Conservation (phyloP, 2,797 vertebrate genomes). For the Xenentodon cancila region DNA sequence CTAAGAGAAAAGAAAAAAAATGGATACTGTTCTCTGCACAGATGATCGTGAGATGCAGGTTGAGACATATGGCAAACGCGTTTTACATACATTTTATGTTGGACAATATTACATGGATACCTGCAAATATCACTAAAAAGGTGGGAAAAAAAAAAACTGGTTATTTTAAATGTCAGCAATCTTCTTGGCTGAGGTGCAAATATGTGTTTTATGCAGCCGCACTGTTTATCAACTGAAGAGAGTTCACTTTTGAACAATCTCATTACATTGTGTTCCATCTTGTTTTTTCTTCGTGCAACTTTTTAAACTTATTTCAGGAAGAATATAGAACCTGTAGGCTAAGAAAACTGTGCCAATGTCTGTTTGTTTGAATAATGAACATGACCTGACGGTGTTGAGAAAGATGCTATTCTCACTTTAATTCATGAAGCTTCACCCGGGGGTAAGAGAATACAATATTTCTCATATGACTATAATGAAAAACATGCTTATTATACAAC, state of each 20-base stretch:
- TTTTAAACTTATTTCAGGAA: conserved; percentile 58
- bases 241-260: conserved; percentile 41
- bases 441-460: conserved; percentile 56
- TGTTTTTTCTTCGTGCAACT: conserved; percentile 42
- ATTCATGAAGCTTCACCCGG: conserved; percentile 65
- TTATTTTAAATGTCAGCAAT: conserved; percentile 17
- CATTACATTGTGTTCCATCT: conserved; percentile 34
- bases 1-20: conserved; percentile 25
- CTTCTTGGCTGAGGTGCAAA: conserved; percentile 20
- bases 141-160: background rate
- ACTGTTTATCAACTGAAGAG: conserved; percentile 21
- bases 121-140: conserved; percentile 7
- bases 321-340: conserved; percentile 49
- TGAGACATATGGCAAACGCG: conserved; percentile 11
- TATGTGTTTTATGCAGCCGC: conserved; percentile 19
- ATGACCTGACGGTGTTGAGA: conserved; percentile 69
- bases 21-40: conserved; percentile 4
- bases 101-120: background rate
- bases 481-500: conserved; percentile 36
- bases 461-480: conserved; percentile 57
- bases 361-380: conserved; percentile 73
- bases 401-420: conserved; percentile 56
- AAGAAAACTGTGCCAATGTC: conserved; percentile 64
- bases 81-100: conserved; percentile 9
- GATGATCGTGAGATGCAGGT: conserved; percentile 33